A percentile compares a stretch with the other conserved stretches of the same genome.
Evolutionary conservation across 2,888 invertebrate species (phyloP).

Genomic region (Beris chalybata): DNA sequence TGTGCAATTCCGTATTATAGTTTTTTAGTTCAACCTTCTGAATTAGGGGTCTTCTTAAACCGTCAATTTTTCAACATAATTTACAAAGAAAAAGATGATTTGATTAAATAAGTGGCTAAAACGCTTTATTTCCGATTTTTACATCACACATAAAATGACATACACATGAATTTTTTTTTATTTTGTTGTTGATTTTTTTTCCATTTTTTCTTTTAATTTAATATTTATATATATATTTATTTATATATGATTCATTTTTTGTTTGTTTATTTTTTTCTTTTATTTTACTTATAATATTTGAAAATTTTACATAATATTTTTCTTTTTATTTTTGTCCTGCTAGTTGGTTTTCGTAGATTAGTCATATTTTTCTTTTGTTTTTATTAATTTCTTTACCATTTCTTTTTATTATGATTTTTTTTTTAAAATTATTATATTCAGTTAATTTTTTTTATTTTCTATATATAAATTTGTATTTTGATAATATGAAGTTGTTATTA

Average conservation of each 20-base stretch:
- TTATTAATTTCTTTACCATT: too few species aligned
- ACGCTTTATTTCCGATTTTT: conserved; percentile 36
- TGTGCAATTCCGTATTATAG: too few species aligned
- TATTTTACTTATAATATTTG: conserved; percentile 11
- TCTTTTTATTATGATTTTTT: too few species aligned
- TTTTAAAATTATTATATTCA: too few species aligned
- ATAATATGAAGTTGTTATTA: too few species aligned
- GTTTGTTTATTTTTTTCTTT: conserved; percentile 13
- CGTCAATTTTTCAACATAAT: neutral
- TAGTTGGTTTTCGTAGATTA: conserved; percentile 1
- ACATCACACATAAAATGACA: conserved; percentile 36
- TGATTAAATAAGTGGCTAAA: conserved; percentile 35
- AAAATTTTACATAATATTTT: too few species aligned
- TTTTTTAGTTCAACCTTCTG: too few species aligned
- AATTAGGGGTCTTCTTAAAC: too few species aligned
- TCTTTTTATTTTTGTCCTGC: conserved; percentile 15
- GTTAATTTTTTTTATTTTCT: too few species aligned
- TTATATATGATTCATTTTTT: conserved; percentile 21
- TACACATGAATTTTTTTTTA: conserved; percentile 31
- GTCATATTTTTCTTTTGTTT: too few species aligned
- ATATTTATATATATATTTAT: conserved; percentile 24
- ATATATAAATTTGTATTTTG: too few species aligned
- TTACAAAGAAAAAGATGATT: conserved; percentile 24
- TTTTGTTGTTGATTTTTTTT: conserved; percentile 30
- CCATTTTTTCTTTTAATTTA: conserved; percentile 20